Conservation (phyloP, 2,888 invertebrate species). For the Pandemis cinnamomeana region DNA sequence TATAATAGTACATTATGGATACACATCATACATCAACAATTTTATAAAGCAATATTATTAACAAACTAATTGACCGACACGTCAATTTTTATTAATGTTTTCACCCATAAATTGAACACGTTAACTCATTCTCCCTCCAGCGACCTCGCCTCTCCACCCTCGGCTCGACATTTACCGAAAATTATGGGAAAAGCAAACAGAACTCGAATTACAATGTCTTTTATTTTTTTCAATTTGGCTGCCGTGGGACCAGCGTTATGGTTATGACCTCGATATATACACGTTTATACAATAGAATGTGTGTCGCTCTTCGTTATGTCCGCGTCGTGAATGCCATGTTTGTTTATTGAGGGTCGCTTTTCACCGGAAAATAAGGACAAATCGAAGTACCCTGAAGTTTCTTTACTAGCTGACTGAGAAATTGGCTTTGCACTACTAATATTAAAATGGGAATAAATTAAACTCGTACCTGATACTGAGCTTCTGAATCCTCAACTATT, state of each 20-base stretch:
- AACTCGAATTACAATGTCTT: conserved; percentile 74
- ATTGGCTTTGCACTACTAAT: no score
- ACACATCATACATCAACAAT: not conserved
- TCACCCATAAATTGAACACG: conserved; percentile 26
- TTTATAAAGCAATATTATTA: not conserved
- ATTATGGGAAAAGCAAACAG: conserved; percentile 82
- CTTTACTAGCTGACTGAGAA: not conserved
- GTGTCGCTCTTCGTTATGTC: not conserved
- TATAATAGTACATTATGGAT: no score
- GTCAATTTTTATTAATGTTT: conserved; percentile 24
- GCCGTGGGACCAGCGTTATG: conserved; percentile 56
- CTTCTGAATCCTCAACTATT: no score
- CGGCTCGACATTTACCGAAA: conserved; percentile 66
- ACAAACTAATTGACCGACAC: not conserved
- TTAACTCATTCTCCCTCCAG: conserved; percentile 45
- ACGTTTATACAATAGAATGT: conserved; percentile 10
- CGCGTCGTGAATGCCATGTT: not conserved
- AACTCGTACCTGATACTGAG: no score
- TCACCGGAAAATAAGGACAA: conserved; percentile 8
- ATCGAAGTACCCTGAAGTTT: not conserved
- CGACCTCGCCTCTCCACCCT: conserved; percentile 54
- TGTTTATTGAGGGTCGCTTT: conserved; percentile 1
- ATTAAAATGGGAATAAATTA: no score
- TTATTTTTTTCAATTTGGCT: conserved; percentile 59
- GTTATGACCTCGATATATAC: conserved; percentile 29